Percentiles rank a stretch among this genome's conserved stretches.
Conservation (phyloP, 2,888 invertebrate genomes). For the Pogonocherus hispidulus region DNA sequence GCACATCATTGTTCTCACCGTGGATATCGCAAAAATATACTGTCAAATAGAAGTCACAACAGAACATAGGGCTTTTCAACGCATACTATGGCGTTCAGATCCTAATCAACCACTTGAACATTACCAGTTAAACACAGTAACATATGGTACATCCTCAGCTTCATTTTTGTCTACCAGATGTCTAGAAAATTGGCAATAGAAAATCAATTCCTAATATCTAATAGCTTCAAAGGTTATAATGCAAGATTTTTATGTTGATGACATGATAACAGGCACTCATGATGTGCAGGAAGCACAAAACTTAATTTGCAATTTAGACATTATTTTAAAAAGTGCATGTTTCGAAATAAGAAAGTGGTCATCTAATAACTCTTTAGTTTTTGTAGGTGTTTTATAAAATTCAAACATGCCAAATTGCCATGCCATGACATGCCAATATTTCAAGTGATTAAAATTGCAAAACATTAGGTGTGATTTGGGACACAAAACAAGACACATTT, state of each 20-base stretch:
- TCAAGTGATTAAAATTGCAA: too few relatives aligned
- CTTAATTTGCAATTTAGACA: too few relatives aligned
- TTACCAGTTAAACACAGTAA: background rate
- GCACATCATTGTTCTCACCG: background rate
- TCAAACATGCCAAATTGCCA: too few relatives aligned
- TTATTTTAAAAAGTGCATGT: too few relatives aligned
- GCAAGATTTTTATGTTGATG: background rate
- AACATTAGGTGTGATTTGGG: background rate
- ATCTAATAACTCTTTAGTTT: too few relatives aligned
- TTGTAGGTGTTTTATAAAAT: too few relatives aligned
- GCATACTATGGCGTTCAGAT: slow-evolving; percentile 25
- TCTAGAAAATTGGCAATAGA: background rate
- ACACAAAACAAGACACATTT: too few relatives aligned
- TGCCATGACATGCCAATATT: too few relatives aligned
- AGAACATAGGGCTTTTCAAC: background rate
- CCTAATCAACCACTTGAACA: background rate
- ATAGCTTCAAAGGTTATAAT: background rate
- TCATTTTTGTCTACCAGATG: background rate
- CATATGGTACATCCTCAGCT: background rate
- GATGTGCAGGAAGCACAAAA: too few relatives aligned
- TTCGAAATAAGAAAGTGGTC: too few relatives aligned
- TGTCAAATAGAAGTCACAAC: background rate
- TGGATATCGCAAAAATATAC: background rate
- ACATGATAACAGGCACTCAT: background rate
- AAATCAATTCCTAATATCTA: background rate